Base-by-base conservation (phyloP, 2,113 vertebrate genomes). In the Cephalopholis sonnerati region DNA sequence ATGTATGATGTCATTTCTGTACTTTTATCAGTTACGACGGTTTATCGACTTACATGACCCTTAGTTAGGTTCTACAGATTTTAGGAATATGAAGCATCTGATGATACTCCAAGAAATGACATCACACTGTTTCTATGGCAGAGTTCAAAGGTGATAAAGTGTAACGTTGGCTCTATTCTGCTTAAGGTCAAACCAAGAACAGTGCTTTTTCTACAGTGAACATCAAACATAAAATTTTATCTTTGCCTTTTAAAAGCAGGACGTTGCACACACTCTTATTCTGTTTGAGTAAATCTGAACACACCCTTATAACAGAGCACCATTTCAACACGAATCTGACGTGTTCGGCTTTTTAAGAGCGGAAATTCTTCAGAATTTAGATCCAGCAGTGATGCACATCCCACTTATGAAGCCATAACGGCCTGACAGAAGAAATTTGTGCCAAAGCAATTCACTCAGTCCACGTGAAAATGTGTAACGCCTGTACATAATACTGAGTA, bases 371-470 rank as follows among this genome's bases (percentile, higher is more conserved):
- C 4, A 16, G 74, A 50, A 63, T 39, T 46, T 15, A 8, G 44
- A 46, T 36, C 46, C 71, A 68, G 27, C 82, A 55, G 3, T n/a
- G 3, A 58, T 53, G 51, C 55, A 50, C 41, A 39, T 39, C 25
- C 48, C 0, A 22, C 48, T 44, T 44, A 22, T 50, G 54, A 62
- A 74, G 67, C 81, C 32, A 39, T 61, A 29, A 58, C 54, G 46
- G 51, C 41, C 55, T 39, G 66, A 69, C 62, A 70, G 55, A 68
- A 59, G 27, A 20, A 61, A 68, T 77, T 27, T 75, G 53, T 57
- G 61, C 24, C 0, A 53, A 39, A 0, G 22, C 48, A 16, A 46
- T 36, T 7, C 32, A 46, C 22, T 25, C 32, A 24, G 44, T 12
- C 18, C 11, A n/a, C 41, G 27, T 51, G 24, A 44, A 64, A 64